phyloP scores from a whole-genome alignment of 2,113 vertebrate species.

The Hyperopisus bebe region DNA sequence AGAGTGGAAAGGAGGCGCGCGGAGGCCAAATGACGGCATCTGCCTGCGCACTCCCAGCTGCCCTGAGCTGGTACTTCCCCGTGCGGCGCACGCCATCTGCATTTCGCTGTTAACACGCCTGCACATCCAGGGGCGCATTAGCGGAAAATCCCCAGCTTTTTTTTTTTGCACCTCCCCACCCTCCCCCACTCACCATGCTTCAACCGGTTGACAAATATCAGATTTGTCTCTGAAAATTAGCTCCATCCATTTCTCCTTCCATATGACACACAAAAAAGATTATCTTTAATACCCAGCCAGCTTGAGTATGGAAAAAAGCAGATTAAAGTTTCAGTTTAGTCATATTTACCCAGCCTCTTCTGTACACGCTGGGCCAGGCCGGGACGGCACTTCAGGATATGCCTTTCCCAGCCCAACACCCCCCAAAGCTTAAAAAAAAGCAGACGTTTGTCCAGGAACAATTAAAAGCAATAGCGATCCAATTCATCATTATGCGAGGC shows the following conservation, averaged over 20 bases:
- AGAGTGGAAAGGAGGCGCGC: slow-evolving; percentile 43
- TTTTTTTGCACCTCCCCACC: slow-evolving; percentile 40
- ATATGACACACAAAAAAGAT: slow-evolving; percentile 75
- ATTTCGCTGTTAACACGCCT: slow-evolving; percentile 68
- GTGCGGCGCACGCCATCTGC: slow-evolving; percentile 63
- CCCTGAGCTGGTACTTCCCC: slow-evolving; percentile 48
- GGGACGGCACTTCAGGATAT: slow-evolving; percentile 42
- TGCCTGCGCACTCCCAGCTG: slow-evolving; percentile 43
- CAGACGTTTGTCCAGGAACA: slow-evolving; percentile 59
- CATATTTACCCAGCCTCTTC: slow-evolving; percentile 63
- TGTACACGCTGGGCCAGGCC: slow-evolving; percentile 40
- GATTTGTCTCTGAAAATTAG: slow-evolving; percentile 78
- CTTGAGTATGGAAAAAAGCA: slow-evolving; percentile 71
- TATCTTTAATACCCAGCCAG: slow-evolving; percentile 71
- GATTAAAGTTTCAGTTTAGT: slow-evolving; percentile 76
- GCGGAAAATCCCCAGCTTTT: slow-evolving; percentile 63
- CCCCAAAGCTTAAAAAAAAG: slow-evolving; percentile 29
- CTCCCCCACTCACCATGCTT: not conserved
- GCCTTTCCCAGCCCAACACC: slow-evolving; percentile 33
- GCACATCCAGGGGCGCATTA: slow-evolving; percentile 67
- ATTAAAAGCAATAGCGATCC: slow-evolving; percentile 65
- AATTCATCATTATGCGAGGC: slow-evolving; percentile 63
- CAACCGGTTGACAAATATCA: slow-evolving; percentile 75
- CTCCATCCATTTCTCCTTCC: slow-evolving; percentile 68
- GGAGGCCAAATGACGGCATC: slow-evolving; percentile 46